Evolutionary conservation across 1,140 invertebrate species (phyloP), one percentile per base, ranked within the genome.

Genomic region (Zelostemma sp.): DNA sequence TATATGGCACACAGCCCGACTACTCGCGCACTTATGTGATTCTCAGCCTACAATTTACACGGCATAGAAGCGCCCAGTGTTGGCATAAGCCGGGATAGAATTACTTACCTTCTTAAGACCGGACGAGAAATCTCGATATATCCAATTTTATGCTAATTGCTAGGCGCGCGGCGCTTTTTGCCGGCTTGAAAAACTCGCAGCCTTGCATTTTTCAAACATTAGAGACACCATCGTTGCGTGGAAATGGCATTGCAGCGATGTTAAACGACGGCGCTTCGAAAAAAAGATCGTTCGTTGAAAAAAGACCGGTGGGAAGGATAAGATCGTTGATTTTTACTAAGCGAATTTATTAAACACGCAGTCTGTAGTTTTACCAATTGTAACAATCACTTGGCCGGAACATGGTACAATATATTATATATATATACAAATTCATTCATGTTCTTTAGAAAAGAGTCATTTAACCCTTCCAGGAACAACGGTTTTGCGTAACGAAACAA

Each of bases 141-240:
- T 74, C 79, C 77, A 82, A 82, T 82, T 85, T 81, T 76, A 81
- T 78, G 80, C 80, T 84, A 82, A 84, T 84, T 82, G 66, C 59
- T 66, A 55, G 51, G 3, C 65, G 63, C 54, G 62, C 65, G 55
- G 55, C 50, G 56, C 28, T n/a, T 4, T 57, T 53, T 60, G 14
- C 18, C 9, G 12, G 41, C 47, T 59, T 28, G 17, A 11, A 35
- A 33, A 17, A 17, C 16, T 35, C 12, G 1, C 33, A 19, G 16
- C 9, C 1, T 11, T n/a, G 18, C 43, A 46, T 46, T 46, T 46
- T 46, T 46, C 16, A 4, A 17, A 16, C 14, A 18, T 43, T 43
- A 16, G 40, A 17, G 3, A 38, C 12, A 38, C 35, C 35, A 43
- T 11, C 17, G 14, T 16, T 43, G 6, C 5, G 11, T 43, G 33